phyloP scores from a whole-genome alignment of 2,797 vertebrate species.

The Lacerta viridis region DNA sequence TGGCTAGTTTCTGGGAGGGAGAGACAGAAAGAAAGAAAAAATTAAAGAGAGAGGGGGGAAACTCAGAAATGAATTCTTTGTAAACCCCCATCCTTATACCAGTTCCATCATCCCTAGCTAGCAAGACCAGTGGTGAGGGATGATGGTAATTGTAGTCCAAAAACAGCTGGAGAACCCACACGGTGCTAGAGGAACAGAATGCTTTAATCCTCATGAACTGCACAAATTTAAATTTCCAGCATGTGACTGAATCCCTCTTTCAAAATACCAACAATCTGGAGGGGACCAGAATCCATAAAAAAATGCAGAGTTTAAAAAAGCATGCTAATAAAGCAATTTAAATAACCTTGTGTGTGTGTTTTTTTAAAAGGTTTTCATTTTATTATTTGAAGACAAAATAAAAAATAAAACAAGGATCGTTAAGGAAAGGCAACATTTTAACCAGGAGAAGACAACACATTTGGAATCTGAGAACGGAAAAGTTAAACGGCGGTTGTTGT shows the following conservation, averaged over 20 bases:
- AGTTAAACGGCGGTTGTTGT: conserved; percentile 63
- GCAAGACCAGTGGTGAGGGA: background rate
- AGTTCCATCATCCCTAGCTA: background rate
- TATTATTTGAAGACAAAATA: conserved; percentile 80
- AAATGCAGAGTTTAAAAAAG: background rate
- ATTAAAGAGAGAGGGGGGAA: conserved; percentile 39
- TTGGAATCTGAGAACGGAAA: conserved; percentile 68
- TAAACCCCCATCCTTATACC: conserved; percentile 17
- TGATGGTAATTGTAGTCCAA: too few species aligned
- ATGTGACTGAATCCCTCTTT: too few species aligned
- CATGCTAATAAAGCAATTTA: conserved; percentile 51
- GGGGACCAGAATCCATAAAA: background rate
- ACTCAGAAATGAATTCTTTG: background rate
- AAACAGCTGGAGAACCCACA: too few species aligned
- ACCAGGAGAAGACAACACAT: conserved; percentile 72
- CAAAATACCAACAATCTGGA: too few species aligned
- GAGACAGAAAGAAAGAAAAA: conserved; percentile 23
- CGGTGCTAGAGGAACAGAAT: too few species aligned
- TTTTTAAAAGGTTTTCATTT: conserved; percentile 75
- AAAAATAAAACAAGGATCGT: conserved; percentile 77
- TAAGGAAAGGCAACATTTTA: conserved; percentile 77
- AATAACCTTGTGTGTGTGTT: conserved; percentile 35
- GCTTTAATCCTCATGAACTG: too few species aligned
- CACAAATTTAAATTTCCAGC: too few species aligned
- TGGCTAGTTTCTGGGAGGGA: background rate